Conservation (phyloP, 2,113 vertebrate genomes). For the Ceyx melanurus region DNA sequence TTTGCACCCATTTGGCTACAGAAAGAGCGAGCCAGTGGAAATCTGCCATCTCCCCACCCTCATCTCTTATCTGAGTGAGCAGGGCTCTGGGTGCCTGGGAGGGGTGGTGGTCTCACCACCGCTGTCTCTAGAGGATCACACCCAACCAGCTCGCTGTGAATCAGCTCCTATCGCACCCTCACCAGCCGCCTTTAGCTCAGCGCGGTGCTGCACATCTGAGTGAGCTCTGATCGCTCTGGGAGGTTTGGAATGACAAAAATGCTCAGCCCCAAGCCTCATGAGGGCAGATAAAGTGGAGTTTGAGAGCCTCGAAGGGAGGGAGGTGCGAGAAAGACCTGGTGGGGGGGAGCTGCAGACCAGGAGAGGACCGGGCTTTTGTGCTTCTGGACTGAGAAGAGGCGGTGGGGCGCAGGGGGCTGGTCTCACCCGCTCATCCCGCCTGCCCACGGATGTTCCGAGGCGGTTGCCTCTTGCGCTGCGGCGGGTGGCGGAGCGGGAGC, state of each 20-base stretch:
- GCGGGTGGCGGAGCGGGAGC: neutral
- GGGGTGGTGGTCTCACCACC: rapidly evolving
- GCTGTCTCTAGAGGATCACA: rapidly evolving
- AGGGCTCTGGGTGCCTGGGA: neutral
- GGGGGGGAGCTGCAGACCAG: neutral
- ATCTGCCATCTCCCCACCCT: neutral
- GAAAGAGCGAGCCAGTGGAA: neutral
- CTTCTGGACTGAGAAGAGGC: rapidly evolving
- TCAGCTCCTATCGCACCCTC: neutral
- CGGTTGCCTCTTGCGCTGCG: rapidly evolving
- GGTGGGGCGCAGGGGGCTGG: rapidly evolving
- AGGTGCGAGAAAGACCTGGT: neutral
- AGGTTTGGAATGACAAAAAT: neutral
- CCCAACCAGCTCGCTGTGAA: rapidly evolving
- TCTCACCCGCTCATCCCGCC: rapidly evolving
- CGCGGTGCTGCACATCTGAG: neutral
- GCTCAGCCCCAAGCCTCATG: neutral
- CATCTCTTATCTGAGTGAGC: neutral
- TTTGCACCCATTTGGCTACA: rapidly evolving
- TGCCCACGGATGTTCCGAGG: rapidly evolving
- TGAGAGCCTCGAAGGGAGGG: neutral
- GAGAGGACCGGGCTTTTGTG: neutral
- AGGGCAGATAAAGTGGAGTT: neutral
- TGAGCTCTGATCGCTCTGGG: neutral
- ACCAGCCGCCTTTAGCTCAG: neutral